Evolutionary conservation across 2,888 invertebrate genomes (phyloP), one percentile per base, ranked within the genome.

Genomic region (Listrodromus nycthemerus): DNA sequence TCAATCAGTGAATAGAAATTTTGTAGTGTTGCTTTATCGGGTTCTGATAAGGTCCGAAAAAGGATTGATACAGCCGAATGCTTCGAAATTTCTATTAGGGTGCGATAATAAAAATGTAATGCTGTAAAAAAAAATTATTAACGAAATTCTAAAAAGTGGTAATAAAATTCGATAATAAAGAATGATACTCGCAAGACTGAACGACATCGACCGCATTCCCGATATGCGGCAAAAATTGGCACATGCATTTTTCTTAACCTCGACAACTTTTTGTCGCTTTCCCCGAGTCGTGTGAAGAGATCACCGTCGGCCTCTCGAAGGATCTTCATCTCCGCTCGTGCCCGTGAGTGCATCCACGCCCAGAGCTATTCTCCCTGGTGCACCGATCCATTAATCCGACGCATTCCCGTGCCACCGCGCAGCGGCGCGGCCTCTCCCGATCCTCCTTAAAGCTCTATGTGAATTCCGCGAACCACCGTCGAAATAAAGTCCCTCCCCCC

Each of bases 341-440:
- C 41, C 41, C 13, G 41, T 13, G 67, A 27, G 55, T 21, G 48
- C 55, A 13, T 79, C 71, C 37, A 61, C 74, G 67, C 74, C 50
- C 61, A 79, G 70, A 75, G 66, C 48, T 48, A 61, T 69, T 61
- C 69, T 61, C 69, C 69, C 13, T 6, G 33, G 24, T 21, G 65
- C 70, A 67, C 27, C 75, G 80, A 83, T 83, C 82, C 79, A 83
- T 83, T 83, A 83, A 83, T 83, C 79, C 75, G 79, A 79, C 75
- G 75, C 52, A 80, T 83, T 80, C 83, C 70, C 83, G 37, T 19
- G 79, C 65, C 27, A 41, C 73, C 24, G 50, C 19, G 65, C 16
- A 21, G 24, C 75, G 48, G 65, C 50, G 16, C 52, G 33, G 61
- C 41, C 63, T 48, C n/a, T 70, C 55, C 74, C 80, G 77, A 80